Evolutionary conservation across 2,888 invertebrate genomes (phyloP), one percentile per base, ranked within the genome.

Genomic region (Diachrysia chrysitis): DNA sequence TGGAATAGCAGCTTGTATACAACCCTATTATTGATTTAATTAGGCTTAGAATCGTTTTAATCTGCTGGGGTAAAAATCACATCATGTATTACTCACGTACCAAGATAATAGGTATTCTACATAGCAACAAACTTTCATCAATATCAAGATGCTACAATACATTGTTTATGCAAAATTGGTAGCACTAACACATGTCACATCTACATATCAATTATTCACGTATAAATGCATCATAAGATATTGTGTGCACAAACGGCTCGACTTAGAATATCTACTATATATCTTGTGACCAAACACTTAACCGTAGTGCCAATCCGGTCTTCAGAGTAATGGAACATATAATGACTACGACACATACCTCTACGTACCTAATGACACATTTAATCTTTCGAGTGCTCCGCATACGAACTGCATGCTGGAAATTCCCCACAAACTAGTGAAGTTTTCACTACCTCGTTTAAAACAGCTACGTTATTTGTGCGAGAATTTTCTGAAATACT

Each of bases 311-410:
- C 42, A 42, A 42, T 42, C 42, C 42, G n/a, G n/a, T n/a, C 42
- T n/a, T 42, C 42, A 42, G 42, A n/a, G 42, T 42, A 42, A 42
- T 42, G 42, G 42, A 42, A 7, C 42, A 7, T 42, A 42, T 42
- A n/a, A 42, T n/a, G 42, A 42, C 5, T 6, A 42, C 7, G n/a
- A 37, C 37, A 42, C 42, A n/a, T n/a, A 42, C n/a, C n/a, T 42
- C 42, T 1, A 42, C 42, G 42, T 21, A 19, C 48, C 48, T 48
- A 59, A 59, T 32, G 51, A 32, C 32, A 21, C 32, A 17, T 56
- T 55, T 59, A 68, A 63, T 63, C 56, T 23, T 63, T 56, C 53
- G 58, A 63, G 51, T 51, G 59, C 58, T 67, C 19, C 25, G 23
- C n/a, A 37, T n/a, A 42, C 42, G 21, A 21, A 37, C 54, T 35